Percentiles rank a stretch among this genome's conserved stretches.
Evolutionary conservation across 2,888 invertebrate genomes (phyloP).

Genomic region (Thymelicus acteon): DNA sequence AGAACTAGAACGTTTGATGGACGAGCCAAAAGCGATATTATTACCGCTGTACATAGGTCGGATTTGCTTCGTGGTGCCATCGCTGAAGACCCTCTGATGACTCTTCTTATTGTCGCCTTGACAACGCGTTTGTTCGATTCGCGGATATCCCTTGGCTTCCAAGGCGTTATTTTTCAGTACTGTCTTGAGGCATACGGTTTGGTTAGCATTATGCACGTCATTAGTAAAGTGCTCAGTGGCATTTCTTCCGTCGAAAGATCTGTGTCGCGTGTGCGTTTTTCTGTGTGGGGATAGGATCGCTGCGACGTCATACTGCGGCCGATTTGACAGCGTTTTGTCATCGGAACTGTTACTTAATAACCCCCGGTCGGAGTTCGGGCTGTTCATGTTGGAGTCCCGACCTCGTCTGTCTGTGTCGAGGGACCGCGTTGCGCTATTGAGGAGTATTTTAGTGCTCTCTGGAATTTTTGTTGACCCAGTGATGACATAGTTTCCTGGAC

Average conservation of each 20-base stretch:
- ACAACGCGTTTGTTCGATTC: conserved; percentile 77
- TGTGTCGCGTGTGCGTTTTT: conserved; percentile 82
- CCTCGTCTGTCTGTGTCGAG: conserved; percentile 65
- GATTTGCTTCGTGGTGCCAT: conserved; percentile 57
- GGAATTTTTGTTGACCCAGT: conserved; percentile 74
- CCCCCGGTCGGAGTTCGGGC: conserved; percentile 69
- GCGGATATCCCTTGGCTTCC: conserved; percentile 59
- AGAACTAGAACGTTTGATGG: conserved; percentile 88
- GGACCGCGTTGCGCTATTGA: conserved; percentile 72
- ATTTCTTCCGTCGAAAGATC: conserved; percentile 79
- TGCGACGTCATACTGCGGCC: conserved; percentile 70
- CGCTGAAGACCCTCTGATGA: conserved; percentile 64
- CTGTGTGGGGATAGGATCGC: conserved; percentile 73
- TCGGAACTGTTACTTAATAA: conserved; percentile 75
- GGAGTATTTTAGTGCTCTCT: conserved; percentile 62
- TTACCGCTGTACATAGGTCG: conserved; percentile 50
- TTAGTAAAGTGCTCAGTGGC: conserved; percentile 68
- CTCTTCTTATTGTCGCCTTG: conserved; percentile 61
- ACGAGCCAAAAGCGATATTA: conserved; percentile 63
- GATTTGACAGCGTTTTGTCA: conserved; percentile 75
- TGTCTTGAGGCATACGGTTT: conserved; percentile 68
- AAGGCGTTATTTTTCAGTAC: conserved; percentile 77
- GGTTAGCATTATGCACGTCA: conserved; percentile 69
- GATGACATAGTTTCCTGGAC: conserved; percentile 78
- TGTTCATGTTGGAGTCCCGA: conserved; percentile 75